Evolutionary conservation across 2,113 vertebrate species (phyloP), one percentile per base, ranked within the genome.

Genomic region (Lamprotornis superbus): DNA sequence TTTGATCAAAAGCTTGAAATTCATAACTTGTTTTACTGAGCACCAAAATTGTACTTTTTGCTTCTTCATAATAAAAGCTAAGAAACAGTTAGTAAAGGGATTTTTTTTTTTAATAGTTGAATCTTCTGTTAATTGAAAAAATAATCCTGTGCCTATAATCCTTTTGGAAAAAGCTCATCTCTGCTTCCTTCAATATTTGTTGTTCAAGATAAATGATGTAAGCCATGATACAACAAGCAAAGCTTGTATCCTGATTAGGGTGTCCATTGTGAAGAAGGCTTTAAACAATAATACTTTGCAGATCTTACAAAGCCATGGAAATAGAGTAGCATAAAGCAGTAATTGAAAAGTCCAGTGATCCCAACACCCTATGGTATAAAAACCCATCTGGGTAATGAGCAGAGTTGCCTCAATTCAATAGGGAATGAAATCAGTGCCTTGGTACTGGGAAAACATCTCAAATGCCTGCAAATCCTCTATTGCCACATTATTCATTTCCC

Each of bases 401-500:
- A 2, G 82, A 57, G 53, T 57, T 76, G 83, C 17, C 82, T 86
- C 33, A 15, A 52, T 44, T 92, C 78, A 88, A 47, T 5, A 47
- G 81, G 83, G 75, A 94, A 27, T 82, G 68, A 93, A 96, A 94
- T 94, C 83, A 95, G 65, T 0, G 40, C 73, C 39, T 44, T 87
- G 70, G 40, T 42, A 83, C 47, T 96, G 75, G 57, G 31, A 73
- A 50, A 95, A 90, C 37, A 17, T 82, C 83, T 84, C 87, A 42
- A 77, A 65, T 37, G 71, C 73, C 42, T 84, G 50, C 21, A 94
- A 73, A 90, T 57, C 56, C 56, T 91, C 89, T 91, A 49, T 87
- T 35, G 82, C 87, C 81, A 76, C 89, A 81, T 92, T 94, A 92
- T 95, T 94, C 78, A 89, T 84, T 59, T 76, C 61, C 64, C 74